These are phyloP conservation scores for Peromyscus californicus DNA, from an alignment of 2,113 vertebrate genomes.

Conservation along the genomic window DNA sequence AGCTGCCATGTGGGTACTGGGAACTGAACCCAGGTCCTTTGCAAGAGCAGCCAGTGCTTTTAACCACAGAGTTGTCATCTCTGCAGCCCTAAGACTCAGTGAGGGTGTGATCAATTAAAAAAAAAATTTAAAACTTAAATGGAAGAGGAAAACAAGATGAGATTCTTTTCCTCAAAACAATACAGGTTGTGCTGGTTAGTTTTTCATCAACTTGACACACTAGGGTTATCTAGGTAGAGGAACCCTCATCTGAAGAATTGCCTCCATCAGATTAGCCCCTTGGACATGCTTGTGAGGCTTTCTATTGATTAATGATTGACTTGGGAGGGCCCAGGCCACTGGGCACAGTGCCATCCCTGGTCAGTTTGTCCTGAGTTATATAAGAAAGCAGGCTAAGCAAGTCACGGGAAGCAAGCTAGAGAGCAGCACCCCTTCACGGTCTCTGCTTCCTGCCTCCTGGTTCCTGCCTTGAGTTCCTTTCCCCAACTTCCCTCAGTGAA, in stretches of 20 bases:
- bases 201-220: not conserved
- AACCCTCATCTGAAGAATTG: not conserved
- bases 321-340: not conserved
- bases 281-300: not conserved
- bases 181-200: not conserved
- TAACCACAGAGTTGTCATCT: not conserved
- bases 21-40: not conserved
- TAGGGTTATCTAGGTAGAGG: not conserved
- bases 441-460: not conserved
- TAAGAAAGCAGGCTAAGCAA: not conserved
- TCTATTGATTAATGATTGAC: not conserved
- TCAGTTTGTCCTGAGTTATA: not conserved
- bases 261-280: not conserved
- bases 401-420: not conserved
- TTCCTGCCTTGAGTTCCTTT: not conserved
- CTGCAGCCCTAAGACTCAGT: not conserved
- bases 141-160: not conserved
- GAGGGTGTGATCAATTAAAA: not conserved
- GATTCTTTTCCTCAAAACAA: not conserved
- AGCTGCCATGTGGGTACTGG: not conserved
- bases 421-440: no score
- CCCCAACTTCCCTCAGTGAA: no score
- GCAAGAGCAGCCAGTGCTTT: not conserved
- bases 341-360: not conserved
- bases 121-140: not conserved